phyloP scores from a whole-genome alignment of 2,113 vertebrate species.

The Larimichthys polyactis region DNA sequence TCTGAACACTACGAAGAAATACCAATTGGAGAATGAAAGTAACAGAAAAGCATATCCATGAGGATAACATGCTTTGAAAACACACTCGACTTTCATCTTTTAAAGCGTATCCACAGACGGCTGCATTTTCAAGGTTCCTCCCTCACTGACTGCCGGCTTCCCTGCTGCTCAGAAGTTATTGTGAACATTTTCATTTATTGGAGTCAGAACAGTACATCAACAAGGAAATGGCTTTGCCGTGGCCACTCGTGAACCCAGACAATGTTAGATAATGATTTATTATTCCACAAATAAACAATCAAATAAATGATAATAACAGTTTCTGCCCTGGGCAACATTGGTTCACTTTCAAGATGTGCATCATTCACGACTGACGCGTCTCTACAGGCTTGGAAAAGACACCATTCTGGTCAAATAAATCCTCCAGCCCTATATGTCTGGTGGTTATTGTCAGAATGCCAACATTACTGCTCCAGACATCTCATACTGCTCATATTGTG shows the following conservation, averaged over 20 bases:
- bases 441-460: conserved; percentile 20
- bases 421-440: conserved; percentile 6
- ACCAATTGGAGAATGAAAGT: neutral
- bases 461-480: conserved; percentile 23
- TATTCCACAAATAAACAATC: neutral
- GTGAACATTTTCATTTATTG: neutral
- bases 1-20: neutral
- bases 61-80: neutral
- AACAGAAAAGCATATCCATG: neutral
- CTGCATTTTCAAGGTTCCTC: neutral
- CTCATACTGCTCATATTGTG: conserved; percentile 17
- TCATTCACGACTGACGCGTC: neutral
- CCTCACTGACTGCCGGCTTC: neutral
- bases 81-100: neutral
- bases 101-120: neutral
- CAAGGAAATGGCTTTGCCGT: neutral
- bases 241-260: neutral
- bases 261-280: conserved; percentile 4
- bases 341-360: neutral
- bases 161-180: neutral
- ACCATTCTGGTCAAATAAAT: conserved; percentile 8
- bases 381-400: neutral
- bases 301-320: neutral
- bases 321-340: neutral
- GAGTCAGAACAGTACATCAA: neutral